Percentiles rank a stretch among this genome's conserved stretches.
phyloP scores from a whole-genome alignment of 1,140 invertebrate genomes.

The Drosophila fuyamai region DNA sequence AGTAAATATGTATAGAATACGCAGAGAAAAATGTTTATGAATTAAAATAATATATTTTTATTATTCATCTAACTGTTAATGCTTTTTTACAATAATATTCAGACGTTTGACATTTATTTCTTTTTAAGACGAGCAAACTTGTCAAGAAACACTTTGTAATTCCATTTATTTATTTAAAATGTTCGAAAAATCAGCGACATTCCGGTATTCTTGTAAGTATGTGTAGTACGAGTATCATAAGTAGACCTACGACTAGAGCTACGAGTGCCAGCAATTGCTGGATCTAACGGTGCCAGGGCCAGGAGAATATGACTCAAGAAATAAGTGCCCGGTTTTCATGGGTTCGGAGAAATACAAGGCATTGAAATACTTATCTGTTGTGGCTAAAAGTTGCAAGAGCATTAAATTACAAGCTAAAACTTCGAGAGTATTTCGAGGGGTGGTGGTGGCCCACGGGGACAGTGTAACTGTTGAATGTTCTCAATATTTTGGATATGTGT shows the following conservation, averaged over 20 bases:
- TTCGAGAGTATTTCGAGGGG: background rate
- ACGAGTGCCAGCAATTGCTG: conserved; percentile 36
- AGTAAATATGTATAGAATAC: background rate
- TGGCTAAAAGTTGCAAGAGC: conserved; percentile 61
- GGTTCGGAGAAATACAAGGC: conserved; percentile 27
- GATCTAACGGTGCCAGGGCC: conserved; percentile 36
- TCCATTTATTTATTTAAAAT: background rate
- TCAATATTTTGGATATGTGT: conserved; percentile 18
- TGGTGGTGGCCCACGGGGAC: conserved; percentile 1
- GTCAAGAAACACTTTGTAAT: too few species aligned
- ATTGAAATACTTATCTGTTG: conserved; percentile 66
- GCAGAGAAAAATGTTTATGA: too few species aligned
- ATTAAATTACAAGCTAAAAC: conserved; percentile 35
- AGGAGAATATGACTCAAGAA: conserved; percentile 10
- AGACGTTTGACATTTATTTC: too few species aligned
- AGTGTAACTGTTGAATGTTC: conserved; percentile 40
- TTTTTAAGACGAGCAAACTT: too few species aligned
- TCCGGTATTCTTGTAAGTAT: conserved; percentile 11
- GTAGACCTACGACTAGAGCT: conserved; percentile 39
- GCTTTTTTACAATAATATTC: too few species aligned
- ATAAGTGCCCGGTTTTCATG: conserved; percentile 16
- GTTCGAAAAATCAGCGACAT: conserved; percentile 16
- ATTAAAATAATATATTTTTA: too few species aligned
- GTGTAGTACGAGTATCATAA: conserved; percentile 31
- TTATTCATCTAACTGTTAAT: too few species aligned